Conservation (phyloP, 2,113 vertebrate species). For the Emydocephalus ijimae region DNA sequence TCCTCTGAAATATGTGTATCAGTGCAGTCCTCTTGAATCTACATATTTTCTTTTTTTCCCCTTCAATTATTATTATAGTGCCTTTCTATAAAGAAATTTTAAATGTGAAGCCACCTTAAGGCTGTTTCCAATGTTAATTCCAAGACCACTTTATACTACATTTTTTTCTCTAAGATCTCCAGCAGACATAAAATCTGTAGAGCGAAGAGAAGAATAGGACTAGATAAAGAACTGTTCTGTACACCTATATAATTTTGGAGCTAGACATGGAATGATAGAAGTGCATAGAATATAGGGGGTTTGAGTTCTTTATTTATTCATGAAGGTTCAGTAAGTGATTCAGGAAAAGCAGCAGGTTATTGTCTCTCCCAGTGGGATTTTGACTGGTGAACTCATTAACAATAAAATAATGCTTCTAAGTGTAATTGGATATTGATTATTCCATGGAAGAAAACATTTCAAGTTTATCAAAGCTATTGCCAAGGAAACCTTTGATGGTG, state of each 20-base stretch:
- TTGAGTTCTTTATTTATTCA: neutral
- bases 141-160: neutral
- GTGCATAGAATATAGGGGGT: neutral
- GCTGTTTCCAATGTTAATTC: neutral
- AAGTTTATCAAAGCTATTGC: conserved; percentile 15
- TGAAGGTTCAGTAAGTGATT: neutral
- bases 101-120: neutral
- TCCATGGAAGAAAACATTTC: conserved; percentile 7
- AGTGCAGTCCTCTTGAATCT: neutral
- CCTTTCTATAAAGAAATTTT: neutral
- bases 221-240: neutral
- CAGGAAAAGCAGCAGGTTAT: neutral
- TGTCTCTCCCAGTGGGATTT: neutral
- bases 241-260: neutral
- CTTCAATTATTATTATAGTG: neutral
- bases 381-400: neutral
- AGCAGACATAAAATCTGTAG: neutral
- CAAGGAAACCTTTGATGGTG: conserved; percentile 18
- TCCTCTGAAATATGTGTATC: neutral
- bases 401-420: conserved; percentile 18
- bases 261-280: neutral
- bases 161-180: neutral
- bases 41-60: neutral
- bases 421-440: conserved; percentile 23
- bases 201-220: neutral